Evolutionary conservation across 2,113 vertebrate species (phyloP).

Genomic region (Colinus virginianus): DNA sequence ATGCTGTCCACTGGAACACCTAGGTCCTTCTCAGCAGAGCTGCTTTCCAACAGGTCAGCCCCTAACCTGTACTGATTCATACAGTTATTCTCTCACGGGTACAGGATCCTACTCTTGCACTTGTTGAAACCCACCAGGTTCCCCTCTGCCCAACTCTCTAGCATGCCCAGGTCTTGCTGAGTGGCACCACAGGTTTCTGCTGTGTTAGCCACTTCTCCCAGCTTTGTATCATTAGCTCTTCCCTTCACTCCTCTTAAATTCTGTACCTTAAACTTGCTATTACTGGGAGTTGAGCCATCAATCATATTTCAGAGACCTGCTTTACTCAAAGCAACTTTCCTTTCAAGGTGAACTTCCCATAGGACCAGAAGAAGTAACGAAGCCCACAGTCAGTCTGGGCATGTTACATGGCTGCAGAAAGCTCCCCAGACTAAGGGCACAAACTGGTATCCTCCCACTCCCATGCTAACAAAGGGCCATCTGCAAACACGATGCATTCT

Average conservation of each 20-base stretch:
- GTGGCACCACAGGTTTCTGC: too few relatives aligned
- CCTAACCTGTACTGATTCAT: too few relatives aligned
- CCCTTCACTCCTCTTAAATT: background rate
- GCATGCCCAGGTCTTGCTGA: too few relatives aligned
- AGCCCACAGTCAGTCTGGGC: background rate
- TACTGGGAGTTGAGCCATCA: rapidly evolving
- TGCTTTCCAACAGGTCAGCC: too few relatives aligned
- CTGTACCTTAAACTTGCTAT: background rate
- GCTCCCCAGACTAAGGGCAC: background rate
- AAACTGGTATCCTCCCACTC: background rate
- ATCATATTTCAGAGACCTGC: background rate
- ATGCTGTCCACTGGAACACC: too few relatives aligned
- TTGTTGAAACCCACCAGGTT: too few relatives aligned
- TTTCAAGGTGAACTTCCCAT: background rate
- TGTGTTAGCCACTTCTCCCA: too few relatives aligned
- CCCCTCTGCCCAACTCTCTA: too few relatives aligned
- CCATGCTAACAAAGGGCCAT: background rate
- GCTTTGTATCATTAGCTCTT: background rate
- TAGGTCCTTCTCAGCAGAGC: too few relatives aligned
- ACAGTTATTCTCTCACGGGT: too few relatives aligned
- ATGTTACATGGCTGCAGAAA: background rate
- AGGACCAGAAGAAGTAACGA: background rate
- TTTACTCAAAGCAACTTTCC: background rate
- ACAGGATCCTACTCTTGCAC: too few relatives aligned
- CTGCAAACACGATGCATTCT: background rate